Percentiles rank a stretch among this genome's conserved stretches.
Evolutionary conservation across 2,888 invertebrate genomes (phyloP).

Genomic region (Ceriagrion tenellum): DNA sequence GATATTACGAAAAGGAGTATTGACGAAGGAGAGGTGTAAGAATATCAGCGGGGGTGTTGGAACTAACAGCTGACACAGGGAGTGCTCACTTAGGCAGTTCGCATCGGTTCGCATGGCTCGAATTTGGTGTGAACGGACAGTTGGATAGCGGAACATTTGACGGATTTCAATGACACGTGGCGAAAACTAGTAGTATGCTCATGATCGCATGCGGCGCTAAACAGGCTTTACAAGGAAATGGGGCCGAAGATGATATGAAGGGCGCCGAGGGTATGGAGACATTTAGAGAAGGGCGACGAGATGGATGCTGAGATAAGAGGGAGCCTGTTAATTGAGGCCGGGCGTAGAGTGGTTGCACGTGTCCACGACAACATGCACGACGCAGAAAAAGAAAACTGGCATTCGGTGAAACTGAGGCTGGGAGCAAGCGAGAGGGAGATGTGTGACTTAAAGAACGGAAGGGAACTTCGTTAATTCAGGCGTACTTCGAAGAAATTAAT

Average conservation of each 20-base stretch:
- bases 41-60: not conserved
- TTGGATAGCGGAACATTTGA: no score
- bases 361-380: no score
- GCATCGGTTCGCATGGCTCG: no score
- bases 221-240: no score
- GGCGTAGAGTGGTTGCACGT: not conserved
- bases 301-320: not conserved
- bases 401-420: not conserved
- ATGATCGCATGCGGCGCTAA: no score
- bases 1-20: not conserved
- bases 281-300: no score
- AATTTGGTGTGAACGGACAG: no score
- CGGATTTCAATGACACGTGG: no score
- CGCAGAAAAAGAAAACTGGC: not conserved
- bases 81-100: no score
- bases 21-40: not conserved
- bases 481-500: no score
- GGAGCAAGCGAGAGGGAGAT: not conserved
- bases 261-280: not conserved
- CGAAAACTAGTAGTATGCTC: no score
- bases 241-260: not conserved
- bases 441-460: not conserved
- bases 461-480: no score
- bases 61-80: not conserved
- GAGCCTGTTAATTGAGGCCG: not conserved